phyloP scores from a whole-genome alignment of 92 coral and sea anemone species.

The Montipora capitata region DNA sequence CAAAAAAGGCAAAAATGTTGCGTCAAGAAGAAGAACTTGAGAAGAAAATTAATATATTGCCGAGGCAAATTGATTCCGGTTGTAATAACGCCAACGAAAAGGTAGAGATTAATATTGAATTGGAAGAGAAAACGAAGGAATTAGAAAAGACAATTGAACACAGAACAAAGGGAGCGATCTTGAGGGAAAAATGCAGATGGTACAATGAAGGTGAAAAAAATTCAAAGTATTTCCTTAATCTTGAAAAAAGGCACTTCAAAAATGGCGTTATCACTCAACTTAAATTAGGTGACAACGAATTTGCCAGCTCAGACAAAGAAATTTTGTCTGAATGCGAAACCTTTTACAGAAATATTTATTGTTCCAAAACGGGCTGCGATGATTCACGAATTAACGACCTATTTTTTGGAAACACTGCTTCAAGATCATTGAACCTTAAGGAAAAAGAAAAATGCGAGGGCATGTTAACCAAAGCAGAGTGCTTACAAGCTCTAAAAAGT shows the following conservation, averaged over 20 bases:
- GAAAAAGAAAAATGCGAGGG: constrained; percentile 41
- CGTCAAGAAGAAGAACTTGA: constrained; percentile 22
- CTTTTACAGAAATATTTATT: constrained; percentile 16
- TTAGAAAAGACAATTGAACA: constrained; percentile 19
- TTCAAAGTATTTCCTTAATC: too few relatives aligned
- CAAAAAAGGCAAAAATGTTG: constrained; percentile 14
- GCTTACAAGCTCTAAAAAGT: constrained; percentile 43
- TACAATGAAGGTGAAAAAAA: too few relatives aligned
- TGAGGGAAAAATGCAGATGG: constrained; percentile 2
- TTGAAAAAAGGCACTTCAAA: background rate
- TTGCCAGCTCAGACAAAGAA: too few relatives aligned
- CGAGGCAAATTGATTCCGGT: background rate
- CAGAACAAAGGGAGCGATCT: constrained; percentile 42
- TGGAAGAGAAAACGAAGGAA: background rate
- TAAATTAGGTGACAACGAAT: constrained; percentile 22
- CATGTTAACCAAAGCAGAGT: constrained; percentile 21
- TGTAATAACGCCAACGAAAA: background rate
- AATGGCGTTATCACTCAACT: constrained; percentile 19
- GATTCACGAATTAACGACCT: background rate
- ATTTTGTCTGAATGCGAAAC: too few relatives aligned
- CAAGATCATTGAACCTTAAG: background rate
- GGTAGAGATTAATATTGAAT: background rate
- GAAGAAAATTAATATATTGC: constrained; percentile 1
- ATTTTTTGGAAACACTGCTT: constrained; percentile 17
- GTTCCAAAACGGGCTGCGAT: constrained; percentile 1